Evolutionary conservation across 1,140 invertebrate species (phyloP).

Genomic region (Eubasilissa regina): DNA sequence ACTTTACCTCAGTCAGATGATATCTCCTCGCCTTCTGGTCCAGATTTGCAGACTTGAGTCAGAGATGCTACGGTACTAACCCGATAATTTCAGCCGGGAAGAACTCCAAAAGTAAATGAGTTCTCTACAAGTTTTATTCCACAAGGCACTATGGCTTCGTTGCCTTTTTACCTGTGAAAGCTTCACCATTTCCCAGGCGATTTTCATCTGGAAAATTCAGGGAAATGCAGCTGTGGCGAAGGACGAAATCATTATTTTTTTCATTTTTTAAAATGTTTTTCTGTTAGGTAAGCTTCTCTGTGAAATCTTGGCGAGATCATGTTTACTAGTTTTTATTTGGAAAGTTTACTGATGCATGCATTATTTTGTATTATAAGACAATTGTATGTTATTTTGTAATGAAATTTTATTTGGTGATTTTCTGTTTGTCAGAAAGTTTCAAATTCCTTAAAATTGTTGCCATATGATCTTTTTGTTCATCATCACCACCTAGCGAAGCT

Average conservation of each 20-base stretch:
- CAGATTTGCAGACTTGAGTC: constrained; percentile 5
- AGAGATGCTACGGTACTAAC: neutral
- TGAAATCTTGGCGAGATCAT: constrained; percentile 7
- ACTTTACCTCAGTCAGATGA: constrained; percentile 6
- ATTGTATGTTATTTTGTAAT: no score
- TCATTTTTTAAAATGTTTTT: constrained; percentile 5
- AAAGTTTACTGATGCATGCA: no score
- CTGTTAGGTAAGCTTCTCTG: constrained; percentile 6
- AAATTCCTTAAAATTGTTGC: no score
- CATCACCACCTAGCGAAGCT: no score
- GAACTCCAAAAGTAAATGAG: constrained; percentile 32
- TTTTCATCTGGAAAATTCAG: constrained; percentile 13
- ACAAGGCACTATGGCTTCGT: constrained; percentile 8
- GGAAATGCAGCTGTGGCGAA: constrained; percentile 30
- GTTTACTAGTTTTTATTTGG: neutral
- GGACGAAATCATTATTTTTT: neutral
- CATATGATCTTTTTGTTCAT: no score
- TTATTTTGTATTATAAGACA: no score
- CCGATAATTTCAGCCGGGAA: constrained; percentile 14
- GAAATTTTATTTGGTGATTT: no score
- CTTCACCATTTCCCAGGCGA: constrained; percentile 15
- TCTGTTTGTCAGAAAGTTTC: no score
- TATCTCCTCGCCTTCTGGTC: constrained; percentile 9
- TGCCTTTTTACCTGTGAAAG: constrained; percentile 31
- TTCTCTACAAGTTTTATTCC: constrained; percentile 12